Base-by-base conservation (phyloP, 2,797 vertebrate genomes). In the Pangasius krempfi region DNA sequence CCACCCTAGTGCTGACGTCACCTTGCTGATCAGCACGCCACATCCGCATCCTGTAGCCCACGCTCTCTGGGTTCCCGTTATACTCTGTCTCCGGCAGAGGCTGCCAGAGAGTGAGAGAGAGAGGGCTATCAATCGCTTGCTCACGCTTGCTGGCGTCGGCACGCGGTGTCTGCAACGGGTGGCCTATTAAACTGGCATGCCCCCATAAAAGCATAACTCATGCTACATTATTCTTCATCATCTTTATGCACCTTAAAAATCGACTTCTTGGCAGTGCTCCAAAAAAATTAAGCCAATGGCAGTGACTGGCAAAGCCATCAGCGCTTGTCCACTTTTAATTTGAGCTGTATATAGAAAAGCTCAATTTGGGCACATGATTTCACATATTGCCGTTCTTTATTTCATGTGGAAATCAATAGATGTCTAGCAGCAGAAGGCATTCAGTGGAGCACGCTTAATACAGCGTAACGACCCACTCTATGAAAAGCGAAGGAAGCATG, bases 21-120 rank as follows among this genome's bases (percentile, higher is more conserved):
- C 94, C 91, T 0, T 86, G 96, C 33, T 92, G 92, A 5, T 97
- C 97, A 0, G 88, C 88, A 40, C 95, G 96, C 96, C 96, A 94
- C 83, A 96, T 94, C 47, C 93, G 92, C 30, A 99, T 90, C 84
- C 97, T 93, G 95, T 99, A 99, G 52, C 98, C 98, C 92, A 99
- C 96, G 0, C 97, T 96, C 93, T 98, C 98, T 0, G 98, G 98
- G 88, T 97, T 98, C 90, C 98, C 97, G 8, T 99, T 97, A 91
- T 97, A 99, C 90, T 96, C 97, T 0, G 96, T 97, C 89, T 97
- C 97, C 0, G 96, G 95, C 33, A 99, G 95, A 0, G 98, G 97
- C 98, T 99, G 93, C 6, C 30, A 78, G 58, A 58, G 58, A 86
- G 50, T 81, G 37, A 73, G 5, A 22, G 68, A 30, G 47, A 52